phyloP scores from a whole-genome alignment of 2,888 invertebrate genomes.

The Ecliptopera silaceata region DNA sequence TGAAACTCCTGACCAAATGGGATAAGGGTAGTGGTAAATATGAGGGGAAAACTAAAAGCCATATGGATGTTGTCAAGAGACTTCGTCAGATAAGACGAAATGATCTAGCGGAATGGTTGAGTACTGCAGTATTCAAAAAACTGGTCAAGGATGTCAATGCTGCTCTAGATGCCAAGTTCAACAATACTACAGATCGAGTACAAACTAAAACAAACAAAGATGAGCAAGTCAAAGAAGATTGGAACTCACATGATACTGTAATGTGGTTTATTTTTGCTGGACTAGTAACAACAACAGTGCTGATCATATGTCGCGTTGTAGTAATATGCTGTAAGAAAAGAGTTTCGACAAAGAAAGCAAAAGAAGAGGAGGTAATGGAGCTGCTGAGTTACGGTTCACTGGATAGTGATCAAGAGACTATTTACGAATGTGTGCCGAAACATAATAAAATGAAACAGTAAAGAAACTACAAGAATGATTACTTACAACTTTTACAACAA shows the following conservation, averaged over 20 bases:
- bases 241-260: constrained; percentile 53
- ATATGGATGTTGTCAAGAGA: constrained; percentile 79
- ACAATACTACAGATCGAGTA: constrained; percentile 24
- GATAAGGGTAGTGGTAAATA: constrained; percentile 59
- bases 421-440: constrained; percentile 39
- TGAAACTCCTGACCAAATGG: constrained; percentile 83
- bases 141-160: constrained; percentile 75
- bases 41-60: constrained; percentile 82
- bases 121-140: constrained; percentile 79
- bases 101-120: constrained; percentile 85
- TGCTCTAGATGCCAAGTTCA: constrained; percentile 42
- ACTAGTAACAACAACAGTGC: constrained; percentile 37
- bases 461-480: not conserved
- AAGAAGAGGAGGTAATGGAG: constrained; percentile 40
- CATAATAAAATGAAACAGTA: constrained; percentile 28
- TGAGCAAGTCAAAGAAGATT: constrained; percentile 40
- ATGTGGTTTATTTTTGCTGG: constrained; percentile 42
- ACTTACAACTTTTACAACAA: no score
- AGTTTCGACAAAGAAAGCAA: constrained; percentile 32
- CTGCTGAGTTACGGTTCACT: constrained; percentile 38
- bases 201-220: constrained; percentile 35
- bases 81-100: constrained; percentile 82
- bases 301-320: constrained; percentile 32
- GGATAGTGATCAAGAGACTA: constrained; percentile 48
- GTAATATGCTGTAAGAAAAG: constrained; percentile 14